phyloP scores from a whole-genome alignment of 2,113 vertebrate species.

The Heliornis fulica region DNA sequence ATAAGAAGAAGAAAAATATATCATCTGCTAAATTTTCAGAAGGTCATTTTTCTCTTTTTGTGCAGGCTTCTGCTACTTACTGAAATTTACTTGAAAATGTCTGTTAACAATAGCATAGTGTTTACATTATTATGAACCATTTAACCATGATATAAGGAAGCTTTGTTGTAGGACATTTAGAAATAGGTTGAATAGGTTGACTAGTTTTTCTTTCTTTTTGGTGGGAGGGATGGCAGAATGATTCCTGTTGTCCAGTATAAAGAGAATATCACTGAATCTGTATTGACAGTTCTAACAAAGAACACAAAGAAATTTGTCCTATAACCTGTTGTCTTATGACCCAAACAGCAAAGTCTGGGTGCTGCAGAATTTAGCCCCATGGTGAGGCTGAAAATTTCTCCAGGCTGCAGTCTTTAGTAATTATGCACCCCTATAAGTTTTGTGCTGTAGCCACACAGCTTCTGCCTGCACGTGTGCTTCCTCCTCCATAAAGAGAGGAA shows the following conservation, averaged over 20 bases:
- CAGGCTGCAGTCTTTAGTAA: neutral
- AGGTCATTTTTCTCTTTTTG: neutral
- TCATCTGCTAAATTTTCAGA: neutral
- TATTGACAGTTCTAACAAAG: neutral
- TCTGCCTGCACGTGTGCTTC: neutral
- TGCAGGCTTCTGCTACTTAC: neutral
- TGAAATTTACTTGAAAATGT: neutral
- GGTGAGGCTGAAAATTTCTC: neutral
- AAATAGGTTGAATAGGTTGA: neutral
- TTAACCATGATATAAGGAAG: neutral
- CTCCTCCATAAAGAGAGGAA: neutral
- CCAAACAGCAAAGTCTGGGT: neutral
- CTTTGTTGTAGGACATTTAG: neutral
- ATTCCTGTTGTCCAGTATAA: neutral
- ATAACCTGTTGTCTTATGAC: neutral
- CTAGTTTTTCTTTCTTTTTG: neutral
- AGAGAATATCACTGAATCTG: neutral
- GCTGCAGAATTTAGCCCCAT: neutral
- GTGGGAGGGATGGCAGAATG: neutral
- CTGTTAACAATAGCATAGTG: neutral
- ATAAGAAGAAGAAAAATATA: neutral
- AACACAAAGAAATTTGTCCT: neutral
- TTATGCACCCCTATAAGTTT: neutral
- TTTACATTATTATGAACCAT: neutral
- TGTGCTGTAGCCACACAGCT: neutral